Evolutionary conservation across 2,888 invertebrate genomes (phyloP).

Genomic region (Macrostomum cliftonense): DNA sequence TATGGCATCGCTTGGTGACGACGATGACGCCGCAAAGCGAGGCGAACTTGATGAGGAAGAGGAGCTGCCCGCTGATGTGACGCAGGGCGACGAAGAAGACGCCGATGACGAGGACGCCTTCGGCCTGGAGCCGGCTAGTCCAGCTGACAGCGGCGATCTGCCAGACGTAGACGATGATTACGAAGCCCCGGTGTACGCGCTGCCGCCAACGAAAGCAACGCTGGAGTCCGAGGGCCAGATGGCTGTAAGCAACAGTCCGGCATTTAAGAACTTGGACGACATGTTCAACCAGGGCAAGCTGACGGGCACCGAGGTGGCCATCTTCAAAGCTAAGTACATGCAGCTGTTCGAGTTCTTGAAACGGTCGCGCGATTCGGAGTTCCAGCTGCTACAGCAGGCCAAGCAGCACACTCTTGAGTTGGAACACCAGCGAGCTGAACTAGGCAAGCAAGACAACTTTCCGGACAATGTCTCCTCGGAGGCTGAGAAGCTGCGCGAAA

Average conservation of each 20-base stretch:
- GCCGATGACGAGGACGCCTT: no score
- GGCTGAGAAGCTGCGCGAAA: slow-evolving; percentile 28
- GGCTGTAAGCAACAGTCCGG: slow-evolving; percentile 35
- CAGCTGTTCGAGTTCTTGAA: slow-evolving; percentile 32
- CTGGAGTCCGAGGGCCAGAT: slow-evolving; percentile 33
- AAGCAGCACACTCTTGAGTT: slow-evolving; percentile 23
- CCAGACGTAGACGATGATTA: slow-evolving; percentile 15
- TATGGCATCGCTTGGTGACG: no score
- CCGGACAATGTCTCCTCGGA: slow-evolving; percentile 33
- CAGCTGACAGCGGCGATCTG: no score
- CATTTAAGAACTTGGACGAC: slow-evolving; percentile 35
- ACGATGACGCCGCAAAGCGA: no score
- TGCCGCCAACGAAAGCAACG: slow-evolving; percentile 25
- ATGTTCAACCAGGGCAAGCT: slow-evolving; percentile 32
- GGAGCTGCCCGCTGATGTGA: no score
- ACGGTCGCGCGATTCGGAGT: slow-evolving; percentile 31
- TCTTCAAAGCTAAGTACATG: slow-evolving; percentile 35
- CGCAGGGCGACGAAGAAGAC: no score
- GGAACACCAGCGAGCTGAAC: slow-evolving; percentile 25
- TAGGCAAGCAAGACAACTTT: slow-evolving; percentile 33
- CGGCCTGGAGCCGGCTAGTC: no score
- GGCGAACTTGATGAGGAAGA: no score
- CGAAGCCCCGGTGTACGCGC: slow-evolving; percentile 26
- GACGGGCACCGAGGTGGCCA: slow-evolving; percentile 33
- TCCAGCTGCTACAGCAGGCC: slow-evolving; percentile 23